A percentile compares a stretch with the other conserved stretches of the same genome.
These are phyloP conservation scores for Phalera bucephala DNA, from an alignment of 2,888 invertebrate genomes.

Conservation along the genomic window DNA sequence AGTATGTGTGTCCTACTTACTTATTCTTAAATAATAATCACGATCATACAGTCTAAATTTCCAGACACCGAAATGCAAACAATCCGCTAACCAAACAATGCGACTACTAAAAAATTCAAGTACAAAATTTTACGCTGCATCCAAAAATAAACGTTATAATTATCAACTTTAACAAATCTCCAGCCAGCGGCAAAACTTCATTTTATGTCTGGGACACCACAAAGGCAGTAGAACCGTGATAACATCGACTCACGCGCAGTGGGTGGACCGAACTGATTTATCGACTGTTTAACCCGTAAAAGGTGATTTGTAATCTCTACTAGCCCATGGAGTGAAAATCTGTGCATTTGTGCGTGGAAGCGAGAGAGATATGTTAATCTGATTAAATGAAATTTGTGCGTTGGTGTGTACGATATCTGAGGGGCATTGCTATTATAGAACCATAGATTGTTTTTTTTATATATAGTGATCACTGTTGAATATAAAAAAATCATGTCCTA, in stretches of 20 bases:
- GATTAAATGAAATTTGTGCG: slow-evolving; percentile 22
- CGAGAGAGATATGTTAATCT: neutral
- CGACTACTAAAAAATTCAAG: too few species aligned
- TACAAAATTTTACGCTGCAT: slow-evolving; percentile 20
- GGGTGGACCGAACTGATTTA: slow-evolving; percentile 71
- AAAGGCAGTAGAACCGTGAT: slow-evolving; percentile 59
- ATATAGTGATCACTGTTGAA: too few species aligned
- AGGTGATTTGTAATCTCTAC: slow-evolving; percentile 68
- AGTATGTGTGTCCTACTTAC: too few species aligned
- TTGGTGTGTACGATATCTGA: too few species aligned
- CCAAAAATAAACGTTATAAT: slow-evolving; percentile 54
- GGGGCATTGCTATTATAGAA: too few species aligned
- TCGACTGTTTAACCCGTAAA: slow-evolving; percentile 65
- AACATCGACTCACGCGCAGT: slow-evolving; percentile 53
- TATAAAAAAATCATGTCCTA: too few species aligned
- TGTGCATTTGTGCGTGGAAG: slow-evolving; percentile 24
- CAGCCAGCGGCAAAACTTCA: slow-evolving; percentile 57
- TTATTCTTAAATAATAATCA: too few species aligned
- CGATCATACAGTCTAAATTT: too few species aligned
- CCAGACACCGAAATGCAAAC: too few species aligned
- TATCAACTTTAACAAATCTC: slow-evolving; percentile 61
- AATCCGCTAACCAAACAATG: too few species aligned
- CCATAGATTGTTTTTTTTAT: too few species aligned
- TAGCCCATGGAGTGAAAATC: slow-evolving; percentile 37
- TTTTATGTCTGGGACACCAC: slow-evolving; percentile 57